Evolutionary conservation across 2,888 invertebrate genomes (phyloP).

Genomic region (Ceriagrion tenellum): DNA sequence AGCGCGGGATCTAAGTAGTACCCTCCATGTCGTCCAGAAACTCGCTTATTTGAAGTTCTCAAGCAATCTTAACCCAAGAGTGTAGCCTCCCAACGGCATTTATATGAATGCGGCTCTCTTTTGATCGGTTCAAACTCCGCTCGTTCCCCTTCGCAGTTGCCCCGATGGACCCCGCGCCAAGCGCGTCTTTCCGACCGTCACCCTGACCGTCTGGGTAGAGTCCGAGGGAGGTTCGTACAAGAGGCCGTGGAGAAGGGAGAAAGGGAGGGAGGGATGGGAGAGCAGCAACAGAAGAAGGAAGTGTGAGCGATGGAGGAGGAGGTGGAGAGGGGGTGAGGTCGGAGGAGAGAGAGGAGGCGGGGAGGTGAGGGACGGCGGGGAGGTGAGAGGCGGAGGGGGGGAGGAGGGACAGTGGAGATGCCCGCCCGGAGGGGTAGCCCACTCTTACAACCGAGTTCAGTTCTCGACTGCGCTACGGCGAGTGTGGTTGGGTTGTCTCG

Average conservation of each 20-base stretch:
- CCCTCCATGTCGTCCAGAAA: too few species aligned
- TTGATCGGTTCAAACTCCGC: not conserved
- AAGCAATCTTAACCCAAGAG: too few species aligned
- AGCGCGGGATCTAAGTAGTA: too few species aligned
- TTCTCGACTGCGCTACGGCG: slow-evolving; percentile 64
- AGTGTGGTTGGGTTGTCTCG: slow-evolving; percentile 32
- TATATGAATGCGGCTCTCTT: too few species aligned
- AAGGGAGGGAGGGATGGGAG: not conserved
- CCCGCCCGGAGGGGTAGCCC: slow-evolving; percentile 19
- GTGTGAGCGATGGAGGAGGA: slow-evolving; percentile 58
- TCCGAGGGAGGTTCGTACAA: not conserved
- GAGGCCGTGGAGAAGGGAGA: not conserved
- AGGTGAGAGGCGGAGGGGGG: not conserved
- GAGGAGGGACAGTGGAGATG: slow-evolving; percentile 33
- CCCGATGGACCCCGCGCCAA: not conserved
- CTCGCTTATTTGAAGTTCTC: too few species aligned
- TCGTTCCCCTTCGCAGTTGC: not conserved
- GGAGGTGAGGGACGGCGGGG: not conserved
- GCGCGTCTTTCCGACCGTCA: not conserved
- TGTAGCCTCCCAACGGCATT: not conserved
- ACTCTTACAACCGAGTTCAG: slow-evolving; percentile 60
- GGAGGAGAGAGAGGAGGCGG: not conserved
- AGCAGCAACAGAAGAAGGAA: slow-evolving; percentile 29
- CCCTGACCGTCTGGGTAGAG: slow-evolving; percentile 24
- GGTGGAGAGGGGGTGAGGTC: not conserved